Evolutionary conservation across 2,888 invertebrate species (phyloP), one percentile per base, ranked within the genome.

Genomic region (Ornithoptera alexandrae): DNA sequence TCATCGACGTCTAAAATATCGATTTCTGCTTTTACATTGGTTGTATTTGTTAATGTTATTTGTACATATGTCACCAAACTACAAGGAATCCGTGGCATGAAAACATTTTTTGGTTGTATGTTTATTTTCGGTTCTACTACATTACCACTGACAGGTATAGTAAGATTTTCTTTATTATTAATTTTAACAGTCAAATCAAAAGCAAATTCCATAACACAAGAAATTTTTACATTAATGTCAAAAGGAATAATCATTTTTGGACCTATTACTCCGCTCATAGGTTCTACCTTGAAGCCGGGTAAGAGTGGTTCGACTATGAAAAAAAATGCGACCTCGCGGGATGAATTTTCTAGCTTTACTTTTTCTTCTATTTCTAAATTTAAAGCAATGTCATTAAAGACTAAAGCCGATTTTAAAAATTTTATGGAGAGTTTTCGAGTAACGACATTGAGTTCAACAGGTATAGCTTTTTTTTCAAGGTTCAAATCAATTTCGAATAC

Each of bases 271-370:
- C 94, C 95, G 71, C 72, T 78, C 78, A 84, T 83, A 1, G 95
- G 95, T 74, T 90, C 84, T 65, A 95, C 85, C 69, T 72, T 83
- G 74, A 94, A 85, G 64, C 93, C 89, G 64, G 90, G 89, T 65
- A 90, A 82, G 18, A 88, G 77, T 1, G 93, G 93, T 62, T 94
- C 84, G 50, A 93, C 82, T 77, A 94, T 93, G 64, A 88, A 79
- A 82, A 93, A 94, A 6, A 84, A 76, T 0, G 93, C 92, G 61
- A 90, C 84, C 77, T 93, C 93, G 72, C 93, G 90, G 1, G 94
- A 90, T 22, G 91, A 88, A 79, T 94, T 94, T 75, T 87, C 89
- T 53, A 94, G 76, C 76, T 89, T 89, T 0, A 94, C 87, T 76
- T 84, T 93, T 74, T 92, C 89, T 42, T 79, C 72, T 0, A 82